These are phyloP conservation scores for Hartigia nigra DNA, from an alignment of 2,888 invertebrate species.

Conservation along the genomic window DNA sequence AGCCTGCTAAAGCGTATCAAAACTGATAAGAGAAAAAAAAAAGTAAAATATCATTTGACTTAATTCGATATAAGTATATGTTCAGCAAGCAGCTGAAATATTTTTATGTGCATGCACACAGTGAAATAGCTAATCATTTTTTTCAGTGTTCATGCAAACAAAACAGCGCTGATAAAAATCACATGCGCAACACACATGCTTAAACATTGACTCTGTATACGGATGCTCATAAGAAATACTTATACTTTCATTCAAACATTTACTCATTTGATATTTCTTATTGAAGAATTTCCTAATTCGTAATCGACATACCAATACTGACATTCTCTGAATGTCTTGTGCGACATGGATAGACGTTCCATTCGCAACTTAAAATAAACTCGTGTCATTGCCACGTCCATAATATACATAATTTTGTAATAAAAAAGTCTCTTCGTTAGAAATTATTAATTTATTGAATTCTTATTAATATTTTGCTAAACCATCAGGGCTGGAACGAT, in stretches of 20 bases:
- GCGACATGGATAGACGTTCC: no score
- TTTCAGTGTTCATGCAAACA: no score
- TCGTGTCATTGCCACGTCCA: neutral
- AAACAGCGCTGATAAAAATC: no score
- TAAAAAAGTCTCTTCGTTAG: neutral
- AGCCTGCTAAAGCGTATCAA: neutral
- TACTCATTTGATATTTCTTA: neutral
- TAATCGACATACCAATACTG: neutral
- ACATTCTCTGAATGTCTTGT: no score
- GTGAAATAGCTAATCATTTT: no score
- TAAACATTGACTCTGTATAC: no score
- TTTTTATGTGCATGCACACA: no score
- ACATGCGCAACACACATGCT: no score
- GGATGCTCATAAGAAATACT: no score
- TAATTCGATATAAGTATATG: neutral
- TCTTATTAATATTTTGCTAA: neutral
- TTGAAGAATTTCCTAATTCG: neutral
- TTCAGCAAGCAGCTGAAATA: no score
- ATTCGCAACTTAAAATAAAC: neutral
- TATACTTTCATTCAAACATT: no score
- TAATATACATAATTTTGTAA: neutral
- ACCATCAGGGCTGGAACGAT: slow-evolving; percentile 84
- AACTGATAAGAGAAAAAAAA: neutral
- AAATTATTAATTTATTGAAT: no score
- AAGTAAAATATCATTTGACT: neutral